Evolutionary conservation across 2,113 vertebrate genomes (phyloP).

Genomic region (Scartelaos histophorus): DNA sequence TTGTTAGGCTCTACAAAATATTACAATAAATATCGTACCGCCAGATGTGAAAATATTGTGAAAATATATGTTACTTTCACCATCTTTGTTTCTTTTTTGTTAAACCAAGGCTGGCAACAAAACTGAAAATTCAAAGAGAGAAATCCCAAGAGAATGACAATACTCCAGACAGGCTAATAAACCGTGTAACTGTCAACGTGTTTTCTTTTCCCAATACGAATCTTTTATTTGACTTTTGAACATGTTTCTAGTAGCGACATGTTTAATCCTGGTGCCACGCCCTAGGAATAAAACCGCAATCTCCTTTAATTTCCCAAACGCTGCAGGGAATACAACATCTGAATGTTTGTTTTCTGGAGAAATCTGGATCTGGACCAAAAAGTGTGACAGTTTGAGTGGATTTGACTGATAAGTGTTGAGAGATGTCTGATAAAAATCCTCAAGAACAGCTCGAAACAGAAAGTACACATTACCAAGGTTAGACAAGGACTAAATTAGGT

Average conservation of each 20-base stretch:
- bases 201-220: neutral
- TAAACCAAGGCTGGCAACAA: too few relatives aligned
- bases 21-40: too few relatives aligned
- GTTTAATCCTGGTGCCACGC: constrained; percentile 18
- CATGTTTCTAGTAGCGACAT: neutral
- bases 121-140: neutral
- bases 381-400: neutral
- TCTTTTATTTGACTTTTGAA: neutral
- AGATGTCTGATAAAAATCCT: neutral
- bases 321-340: neutral
- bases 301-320: neutral
- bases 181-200: neutral
- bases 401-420: neutral
- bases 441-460: neutral
- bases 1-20: too few relatives aligned
- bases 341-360: constrained; percentile 1
- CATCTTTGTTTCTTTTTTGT: too few relatives aligned
- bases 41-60: too few relatives aligned
- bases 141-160: neutral
- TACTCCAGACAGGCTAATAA: neutral
- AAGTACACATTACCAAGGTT: too few relatives aligned
- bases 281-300: constrained; percentile 12
- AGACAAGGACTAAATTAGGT: too few relatives aligned
- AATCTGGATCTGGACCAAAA: constrained; percentile 8
- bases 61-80: too few relatives aligned